A percentile compares a stretch with the other conserved stretches of the same genome.
Conservation (phyloP, 1,140 invertebrate species). For the Caerostris darwini region DNA sequence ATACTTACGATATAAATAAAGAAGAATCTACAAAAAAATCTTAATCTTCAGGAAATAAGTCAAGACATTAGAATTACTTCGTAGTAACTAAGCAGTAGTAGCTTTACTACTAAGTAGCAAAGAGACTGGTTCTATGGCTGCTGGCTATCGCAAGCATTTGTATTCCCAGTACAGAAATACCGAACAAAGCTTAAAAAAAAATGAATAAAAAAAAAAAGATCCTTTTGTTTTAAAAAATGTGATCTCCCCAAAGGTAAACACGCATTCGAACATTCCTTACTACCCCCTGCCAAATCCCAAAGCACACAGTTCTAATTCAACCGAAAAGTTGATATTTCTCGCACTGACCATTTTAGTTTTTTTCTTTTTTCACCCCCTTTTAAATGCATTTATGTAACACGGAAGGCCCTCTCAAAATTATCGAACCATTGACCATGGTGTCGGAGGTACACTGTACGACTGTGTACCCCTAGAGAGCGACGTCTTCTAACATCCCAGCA, state of each 20-base stretch:
- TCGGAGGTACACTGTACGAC: neutral
- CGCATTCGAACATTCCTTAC: neutral
- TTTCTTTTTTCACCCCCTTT: neutral
- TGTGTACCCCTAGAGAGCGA: conserved; percentile 19
- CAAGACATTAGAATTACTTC: too few relatives aligned
- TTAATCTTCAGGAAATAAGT: too few relatives aligned
- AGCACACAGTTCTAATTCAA: neutral
- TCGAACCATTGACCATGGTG: conserved; percentile 10
- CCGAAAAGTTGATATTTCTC: conserved; percentile 15
- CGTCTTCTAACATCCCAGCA: neutral
- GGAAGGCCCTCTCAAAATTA: neutral
- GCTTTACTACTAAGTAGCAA: too few relatives aligned
- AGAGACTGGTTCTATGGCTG: too few relatives aligned
- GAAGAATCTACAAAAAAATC: too few relatives aligned
- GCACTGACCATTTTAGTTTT: neutral
- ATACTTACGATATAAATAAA: too few relatives aligned
- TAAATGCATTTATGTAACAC: neutral
- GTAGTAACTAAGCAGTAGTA: too few relatives aligned
- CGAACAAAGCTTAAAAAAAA: neutral
- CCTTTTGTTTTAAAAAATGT: neutral
- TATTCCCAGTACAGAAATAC: neutral
- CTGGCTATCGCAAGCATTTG: neutral
- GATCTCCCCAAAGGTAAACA: neutral
- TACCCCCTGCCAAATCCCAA: neutral
- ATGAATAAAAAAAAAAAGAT: neutral